Base-by-base conservation (phyloP, 2,888 invertebrate species). In the Junonia oenone region DNA sequence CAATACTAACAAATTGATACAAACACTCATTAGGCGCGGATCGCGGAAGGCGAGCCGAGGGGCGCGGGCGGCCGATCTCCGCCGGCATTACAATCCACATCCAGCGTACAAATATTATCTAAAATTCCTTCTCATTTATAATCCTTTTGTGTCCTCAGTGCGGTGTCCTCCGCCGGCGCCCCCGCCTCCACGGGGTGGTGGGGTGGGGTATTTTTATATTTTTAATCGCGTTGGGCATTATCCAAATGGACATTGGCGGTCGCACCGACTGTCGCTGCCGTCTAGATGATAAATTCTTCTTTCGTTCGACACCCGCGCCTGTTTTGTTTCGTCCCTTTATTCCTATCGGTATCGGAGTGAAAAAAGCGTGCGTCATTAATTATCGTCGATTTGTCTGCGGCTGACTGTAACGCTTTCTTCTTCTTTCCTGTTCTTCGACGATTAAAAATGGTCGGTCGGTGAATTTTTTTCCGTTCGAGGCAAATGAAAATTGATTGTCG, bases 51-150 rank as follows among this genome's bases (percentile, higher is more conserved):
- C 77, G 75, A 71, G 71, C 72, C 72, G 65, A 59, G 68, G 69
- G 73, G 68, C 64, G 75, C 77, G 78, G 79, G 45, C 63, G 63
- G 58, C 63, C 64, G 65, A 62, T 64, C 65, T 66, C 67, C 61
- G 63, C 76, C 81, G 78, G 82, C 87, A 82, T 87, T 89, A 88
- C 90, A 89, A 89, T 90, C 87, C 89, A 87, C 89, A 88, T 88
- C 83, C 88, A 81, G 76, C 89, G 89, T 87, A 90, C 90, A 90
- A 90, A 90, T 90, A 89, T 90, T 90, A 90, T 90, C 90, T 90
- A 88, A 89, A 90, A 90, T 90, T 90, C 90, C 90, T 90, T 89
- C 90, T 90, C 90, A 90, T 90, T 90, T 90, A 90, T 90, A 90
- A 90, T 90, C 90, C 90, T 90, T 90, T 90, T 90, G 90, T 90